Conservation (phyloP, 2,113 vertebrate genomes). For the Megaptera novaeangliae region DNA sequence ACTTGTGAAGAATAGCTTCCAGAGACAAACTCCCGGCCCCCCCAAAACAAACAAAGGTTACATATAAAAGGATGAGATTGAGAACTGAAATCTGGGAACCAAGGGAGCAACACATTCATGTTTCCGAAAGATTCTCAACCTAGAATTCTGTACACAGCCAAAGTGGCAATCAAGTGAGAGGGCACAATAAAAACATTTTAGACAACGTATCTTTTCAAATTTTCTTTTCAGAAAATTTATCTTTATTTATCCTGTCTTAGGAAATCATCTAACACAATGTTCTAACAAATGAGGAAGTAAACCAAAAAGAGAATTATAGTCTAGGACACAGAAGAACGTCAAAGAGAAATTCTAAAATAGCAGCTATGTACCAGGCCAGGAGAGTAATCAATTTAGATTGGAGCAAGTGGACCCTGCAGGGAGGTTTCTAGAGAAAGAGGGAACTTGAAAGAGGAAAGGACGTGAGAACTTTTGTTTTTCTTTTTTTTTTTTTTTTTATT, state of each 20-base stretch:
- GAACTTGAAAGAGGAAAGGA: not conserved
- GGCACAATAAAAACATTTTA: not conserved
- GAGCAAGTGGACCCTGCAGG: not conserved
- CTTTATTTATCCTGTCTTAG: conserved; percentile 10
- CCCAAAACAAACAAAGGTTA: not conserved
- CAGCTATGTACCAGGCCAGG: not conserved
- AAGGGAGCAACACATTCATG: not conserved
- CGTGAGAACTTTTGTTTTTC: not conserved
- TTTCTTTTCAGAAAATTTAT: not conserved
- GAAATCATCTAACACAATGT: not conserved
- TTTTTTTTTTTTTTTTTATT: no score
- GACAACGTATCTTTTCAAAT: not conserved
- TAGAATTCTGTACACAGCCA: not conserved
- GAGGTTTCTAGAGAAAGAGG: not conserved
- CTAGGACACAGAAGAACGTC: not conserved
- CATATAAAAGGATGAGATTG: not conserved
- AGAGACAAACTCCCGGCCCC: not conserved
- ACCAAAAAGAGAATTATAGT: not conserved
- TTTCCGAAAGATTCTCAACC: not conserved
- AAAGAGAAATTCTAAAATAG: not conserved
- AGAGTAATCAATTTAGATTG: not conserved
- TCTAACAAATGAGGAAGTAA: not conserved
- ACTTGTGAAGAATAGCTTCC: not conserved
- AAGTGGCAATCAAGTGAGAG: not conserved
- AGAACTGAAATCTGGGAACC: not conserved